A percentile compares a stretch with the other conserved stretches of the same genome.
These are phyloP conservation scores for Drosophila pseudotalamancana DNA, from an alignment of 2,888 invertebrate genomes.

Conservation along the genomic window DNA sequence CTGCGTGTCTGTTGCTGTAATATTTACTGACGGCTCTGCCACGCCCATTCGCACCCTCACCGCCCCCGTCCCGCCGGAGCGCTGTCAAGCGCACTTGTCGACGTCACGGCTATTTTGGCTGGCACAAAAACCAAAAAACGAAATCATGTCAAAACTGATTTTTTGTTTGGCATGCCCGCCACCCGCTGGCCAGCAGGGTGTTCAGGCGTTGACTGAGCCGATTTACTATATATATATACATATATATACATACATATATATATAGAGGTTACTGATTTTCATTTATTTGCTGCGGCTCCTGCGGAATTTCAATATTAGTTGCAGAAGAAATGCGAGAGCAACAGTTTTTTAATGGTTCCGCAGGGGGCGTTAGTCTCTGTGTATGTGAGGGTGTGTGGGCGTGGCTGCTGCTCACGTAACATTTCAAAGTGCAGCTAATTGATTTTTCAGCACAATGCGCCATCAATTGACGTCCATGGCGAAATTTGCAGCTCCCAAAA, in stretches of 20 bases:
- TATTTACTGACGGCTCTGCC: slow-evolving; percentile 64
- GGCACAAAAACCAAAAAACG: slow-evolving; percentile 57
- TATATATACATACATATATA: neutral
- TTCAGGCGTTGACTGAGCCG: slow-evolving; percentile 60
- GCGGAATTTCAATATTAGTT: slow-evolving; percentile 75
- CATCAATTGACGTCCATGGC: slow-evolving; percentile 38
- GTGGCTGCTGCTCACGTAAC: slow-evolving; percentile 57
- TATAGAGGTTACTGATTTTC: slow-evolving; percentile 28
- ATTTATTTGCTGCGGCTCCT: slow-evolving; percentile 60
- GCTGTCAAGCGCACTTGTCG: slow-evolving; percentile 78
- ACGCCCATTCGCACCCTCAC: slow-evolving; percentile 11
- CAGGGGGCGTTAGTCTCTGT: neutral
- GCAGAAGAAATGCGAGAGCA: slow-evolving; percentile 58
- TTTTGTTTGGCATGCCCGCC: slow-evolving; percentile 36
- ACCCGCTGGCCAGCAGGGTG: neutral
- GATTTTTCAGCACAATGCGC: slow-evolving; percentile 75
- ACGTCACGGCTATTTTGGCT: slow-evolving; percentile 75
- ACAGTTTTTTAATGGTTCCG: slow-evolving; percentile 31
- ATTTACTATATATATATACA: slow-evolving; percentile 68
- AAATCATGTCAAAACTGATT: slow-evolving; percentile 67
- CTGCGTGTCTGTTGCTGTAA: slow-evolving; percentile 63
- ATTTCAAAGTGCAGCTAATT: slow-evolving; percentile 77
- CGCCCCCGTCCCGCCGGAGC: slow-evolving; percentile 33
- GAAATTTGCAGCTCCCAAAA: slow-evolving; percentile 13
- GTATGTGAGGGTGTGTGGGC: neutral